Base-by-base conservation (phyloP, 2,113 vertebrate genomes). In the Lampris megalopsis region DNA sequence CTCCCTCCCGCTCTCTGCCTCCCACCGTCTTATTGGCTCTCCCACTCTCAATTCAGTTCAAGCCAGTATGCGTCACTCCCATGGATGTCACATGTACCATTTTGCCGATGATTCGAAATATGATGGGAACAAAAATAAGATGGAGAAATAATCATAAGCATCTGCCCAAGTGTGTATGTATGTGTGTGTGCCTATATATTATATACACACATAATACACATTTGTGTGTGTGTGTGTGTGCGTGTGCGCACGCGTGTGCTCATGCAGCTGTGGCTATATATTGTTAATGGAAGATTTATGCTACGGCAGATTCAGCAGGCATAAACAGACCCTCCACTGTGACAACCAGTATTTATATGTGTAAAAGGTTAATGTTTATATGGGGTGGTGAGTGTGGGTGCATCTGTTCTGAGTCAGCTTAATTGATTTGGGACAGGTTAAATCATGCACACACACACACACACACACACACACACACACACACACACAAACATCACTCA, bases 1-100 rank as follows among this genome's bases (percentile, higher is more conserved):
- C 5, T 57, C 5, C 53, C 53, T 61, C 40, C 40, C n/a, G 37
- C 45, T 38, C 9, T 63, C 42, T 11, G 36, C 40, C 41, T 36
- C 45, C n/a, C 5, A 9, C 8, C 24, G 24, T 40, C 52, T 54
- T 24, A n/a, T 4, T 54, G 11, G 9, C 52, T 4, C 2, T 59
- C 35, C 8, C 54, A 36, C 52, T 66, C 66, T 69, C 63, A 54
- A n/a, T 48, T n/a, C 11, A 54, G 2, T 45, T 63, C 41, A 40
- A 57, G 47, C 83, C 58, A 60, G 59, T 78, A 84, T 77, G 57
- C 48, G 49, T 50, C 47, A 13, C 48, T 76, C 48, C 56, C 60
- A 36, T 62, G 66, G 66, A 79, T 75, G 49, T 70, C 36, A 45
- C 53, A 52, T 48, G 41, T 65, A 71, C 59, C 65, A 57, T 53